These are phyloP conservation scores for Epirrita christyi DNA, from an alignment of 2,888 invertebrate genomes.

Conservation along the genomic window DNA sequence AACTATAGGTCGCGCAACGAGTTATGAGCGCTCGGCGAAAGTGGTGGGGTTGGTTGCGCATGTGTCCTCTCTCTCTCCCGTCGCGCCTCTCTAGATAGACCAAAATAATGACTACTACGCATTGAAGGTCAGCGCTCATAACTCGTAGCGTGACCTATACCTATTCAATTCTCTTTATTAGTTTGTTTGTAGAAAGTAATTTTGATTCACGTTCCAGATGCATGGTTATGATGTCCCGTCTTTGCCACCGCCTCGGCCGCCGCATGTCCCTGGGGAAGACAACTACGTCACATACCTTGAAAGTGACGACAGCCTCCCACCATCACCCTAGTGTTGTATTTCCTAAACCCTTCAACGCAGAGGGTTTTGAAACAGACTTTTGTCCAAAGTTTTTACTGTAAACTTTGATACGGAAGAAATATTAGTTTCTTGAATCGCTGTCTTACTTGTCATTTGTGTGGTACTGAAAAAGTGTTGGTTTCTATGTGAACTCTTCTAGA, in stretches of 20 bases:
- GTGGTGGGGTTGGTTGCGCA: no score
- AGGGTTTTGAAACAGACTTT: slow-evolving; percentile 28
- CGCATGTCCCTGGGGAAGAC: slow-evolving; percentile 87
- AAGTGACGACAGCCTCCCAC: slow-evolving; percentile 92
- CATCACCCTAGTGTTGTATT: slow-evolving; percentile 87
- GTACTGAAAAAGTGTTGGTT: slow-evolving; percentile 15
- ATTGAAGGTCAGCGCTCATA: no score
- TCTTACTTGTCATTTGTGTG: slow-evolving; percentile 25
- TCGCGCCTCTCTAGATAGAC: no score
- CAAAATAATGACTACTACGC: no score
- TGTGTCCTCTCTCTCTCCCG: no score
- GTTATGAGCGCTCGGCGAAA: no score
- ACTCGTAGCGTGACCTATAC: no score
- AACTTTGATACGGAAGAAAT: slow-evolving; percentile 11
- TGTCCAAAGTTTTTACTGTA: slow-evolving; percentile 21
- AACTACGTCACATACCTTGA: slow-evolving; percentile 97
- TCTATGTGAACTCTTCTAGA: slow-evolving; percentile 6
- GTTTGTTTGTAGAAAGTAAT: neutral
- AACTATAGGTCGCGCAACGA: no score
- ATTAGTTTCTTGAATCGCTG: slow-evolving; percentile 16
- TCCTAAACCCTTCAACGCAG: slow-evolving; percentile 52
- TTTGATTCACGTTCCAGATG: slow-evolving; percentile 86
- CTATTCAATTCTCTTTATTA: no score
- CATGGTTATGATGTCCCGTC: slow-evolving; percentile 93
- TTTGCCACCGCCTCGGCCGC: slow-evolving; percentile 85